phyloP scores from a whole-genome alignment of 2,113 vertebrate genomes.

The Limanda limanda region DNA sequence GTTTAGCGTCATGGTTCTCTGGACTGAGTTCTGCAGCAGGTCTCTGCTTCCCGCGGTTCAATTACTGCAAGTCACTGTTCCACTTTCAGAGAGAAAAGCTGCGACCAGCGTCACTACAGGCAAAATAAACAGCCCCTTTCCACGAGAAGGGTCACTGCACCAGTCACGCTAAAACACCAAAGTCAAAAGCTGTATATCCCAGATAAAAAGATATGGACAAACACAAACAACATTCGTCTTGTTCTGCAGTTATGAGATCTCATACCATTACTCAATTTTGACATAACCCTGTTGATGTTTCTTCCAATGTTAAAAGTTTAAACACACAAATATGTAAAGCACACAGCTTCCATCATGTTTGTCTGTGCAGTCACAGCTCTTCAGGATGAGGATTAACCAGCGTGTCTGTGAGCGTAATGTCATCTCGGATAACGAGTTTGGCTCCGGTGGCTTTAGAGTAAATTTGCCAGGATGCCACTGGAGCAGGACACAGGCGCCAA shows the following conservation, averaged over 20 bases:
- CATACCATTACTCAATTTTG: too few relatives aligned
- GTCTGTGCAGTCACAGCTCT: neutral
- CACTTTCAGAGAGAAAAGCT: too few relatives aligned
- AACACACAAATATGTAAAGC: neutral
- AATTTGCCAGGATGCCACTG: neutral
- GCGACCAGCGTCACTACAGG: too few relatives aligned
- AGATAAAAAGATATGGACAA: too few relatives aligned
- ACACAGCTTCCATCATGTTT: neutral
- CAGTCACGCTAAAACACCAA: too few relatives aligned
- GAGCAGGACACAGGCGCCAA: neutral
- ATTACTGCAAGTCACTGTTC: too few relatives aligned
- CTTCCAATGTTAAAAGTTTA: neutral
- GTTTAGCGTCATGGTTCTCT: too few relatives aligned
- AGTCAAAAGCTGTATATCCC: too few relatives aligned
- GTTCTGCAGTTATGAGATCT: neutral
- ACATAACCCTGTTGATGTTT: neutral
- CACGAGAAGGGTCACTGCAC: too few relatives aligned
- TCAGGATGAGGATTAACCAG: neutral
- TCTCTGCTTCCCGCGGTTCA: too few relatives aligned
- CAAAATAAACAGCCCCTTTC: too few relatives aligned
- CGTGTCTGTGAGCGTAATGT: neutral
- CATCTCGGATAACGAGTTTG: neutral
- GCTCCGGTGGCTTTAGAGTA: neutral
- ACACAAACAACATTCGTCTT: neutral
- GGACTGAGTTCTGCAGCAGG: too few relatives aligned